Base-by-base conservation (phyloP, 2,888 invertebrate species). In the Augochlorella aurata region DNA sequence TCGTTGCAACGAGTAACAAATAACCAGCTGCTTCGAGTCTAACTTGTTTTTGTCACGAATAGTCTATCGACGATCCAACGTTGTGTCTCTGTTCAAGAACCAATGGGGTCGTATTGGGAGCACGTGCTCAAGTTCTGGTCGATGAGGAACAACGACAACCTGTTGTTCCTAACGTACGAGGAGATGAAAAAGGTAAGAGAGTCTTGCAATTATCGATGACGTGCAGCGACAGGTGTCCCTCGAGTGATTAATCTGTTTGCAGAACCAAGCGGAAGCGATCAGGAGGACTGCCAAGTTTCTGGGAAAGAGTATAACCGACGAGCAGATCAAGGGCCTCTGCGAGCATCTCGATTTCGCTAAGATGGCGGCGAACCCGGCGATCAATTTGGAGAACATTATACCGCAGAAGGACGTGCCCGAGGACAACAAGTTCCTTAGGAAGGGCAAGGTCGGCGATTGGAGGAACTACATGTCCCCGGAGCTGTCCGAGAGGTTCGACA, bases 381-480 rank as follows among this genome's bases (percentile, higher is more conserved):
- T 97, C 0, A 98, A 98, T 90, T 93, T 97, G 88, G 96, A 97
- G 81, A 94, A 95, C 2, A 94, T 97, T 58, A 93, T 97, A 14
- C 95, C 95, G 77, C 94, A 95, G 0, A 95, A 94, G 44, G 94
- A 94, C 0, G 93, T 93, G 50, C 94, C 94, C 66, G 94, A 94
- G 58, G 94, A 94, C 29, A 94, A 95, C 65, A 95, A 95, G 88
- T 97, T 97, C 88, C 96, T 97, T 81, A 95, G 97, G 21, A 97
- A 97, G 93, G 97, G 97, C 0, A 95, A 96, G 91, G 96, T 97
- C 24, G 97, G 97, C 0, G 97, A 97, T 89, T 97, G 96, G 97
- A 96, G 95, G 89, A 97, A 97, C 91, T 95, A 96, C 82, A 97
- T 98, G 95, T 95, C 96, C 0, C 95, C 95, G 2, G 96, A 97